phyloP scores from a whole-genome alignment of 2,888 invertebrate genomes.

The Papilio elwesi region DNA sequence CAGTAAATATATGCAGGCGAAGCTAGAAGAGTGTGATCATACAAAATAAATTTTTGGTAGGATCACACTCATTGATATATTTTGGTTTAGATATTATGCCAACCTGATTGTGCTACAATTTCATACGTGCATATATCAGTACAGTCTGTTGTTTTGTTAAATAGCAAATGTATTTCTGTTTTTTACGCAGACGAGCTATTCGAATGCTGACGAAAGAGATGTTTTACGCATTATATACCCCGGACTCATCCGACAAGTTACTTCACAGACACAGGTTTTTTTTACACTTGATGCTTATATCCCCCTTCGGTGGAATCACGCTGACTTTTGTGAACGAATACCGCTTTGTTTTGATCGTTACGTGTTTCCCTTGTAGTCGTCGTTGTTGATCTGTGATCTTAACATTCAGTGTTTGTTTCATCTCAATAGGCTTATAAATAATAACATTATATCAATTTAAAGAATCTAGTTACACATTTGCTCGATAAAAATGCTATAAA shows the following conservation, averaged over 20 bases:
- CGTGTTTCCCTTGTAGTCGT: slow-evolving; percentile 32
- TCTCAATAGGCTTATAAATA: too few species aligned
- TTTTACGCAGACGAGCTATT: slow-evolving; percentile 77
- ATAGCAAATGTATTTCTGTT: slow-evolving; percentile 48
- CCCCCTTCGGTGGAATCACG: slow-evolving; percentile 26
- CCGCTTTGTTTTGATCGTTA: slow-evolving; percentile 26
- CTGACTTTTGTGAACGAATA: slow-evolving; percentile 15
- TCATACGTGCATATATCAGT: too few species aligned
- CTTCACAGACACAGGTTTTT: slow-evolving; percentile 40
- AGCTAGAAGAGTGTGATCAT: too few species aligned
- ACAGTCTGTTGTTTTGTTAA: neutral
- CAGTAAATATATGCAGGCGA: too few species aligned
- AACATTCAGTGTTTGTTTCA: neutral
- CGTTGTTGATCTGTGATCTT: neutral
- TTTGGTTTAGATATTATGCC: too few species aligned
- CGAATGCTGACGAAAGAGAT: slow-evolving; percentile 73
- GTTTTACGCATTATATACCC: slow-evolving; percentile 60
- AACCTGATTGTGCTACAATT: too few species aligned
- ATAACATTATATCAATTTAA: too few species aligned
- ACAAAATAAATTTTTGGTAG: too few species aligned
- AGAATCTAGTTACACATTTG: too few species aligned
- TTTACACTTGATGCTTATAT: slow-evolving; percentile 35
- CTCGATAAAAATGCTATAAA: too few species aligned
- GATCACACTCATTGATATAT: too few species aligned
- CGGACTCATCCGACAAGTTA: slow-evolving; percentile 59